Evolutionary conservation across 2,888 invertebrate genomes (phyloP).

Genomic region (Patella pellucida): DNA sequence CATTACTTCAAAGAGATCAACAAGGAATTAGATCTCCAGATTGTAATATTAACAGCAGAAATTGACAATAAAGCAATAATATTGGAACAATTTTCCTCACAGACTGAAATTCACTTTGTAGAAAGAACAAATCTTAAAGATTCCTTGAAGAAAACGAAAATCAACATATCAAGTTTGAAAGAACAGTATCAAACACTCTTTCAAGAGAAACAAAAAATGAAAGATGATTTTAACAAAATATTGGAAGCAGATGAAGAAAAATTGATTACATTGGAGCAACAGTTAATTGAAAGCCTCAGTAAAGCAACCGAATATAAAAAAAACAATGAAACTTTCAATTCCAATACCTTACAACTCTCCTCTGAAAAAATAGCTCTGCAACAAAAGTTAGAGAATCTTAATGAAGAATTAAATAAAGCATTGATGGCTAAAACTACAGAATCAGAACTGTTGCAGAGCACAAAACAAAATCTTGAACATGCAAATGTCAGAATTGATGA

Average conservation of each 20-base stretch:
- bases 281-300: conserved; percentile 7
- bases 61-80: conserved; percentile 17
- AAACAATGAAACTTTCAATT: neutral
- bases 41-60: neutral
- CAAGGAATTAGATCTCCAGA: neutral
- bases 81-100: conserved; percentile 22
- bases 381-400: neutral
- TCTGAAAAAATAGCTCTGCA: conserved; percentile 8
- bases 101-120: conserved; percentile 15
- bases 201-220: conserved; percentile 5
- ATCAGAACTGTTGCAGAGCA: too few relatives aligned
- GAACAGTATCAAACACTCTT: neutral
- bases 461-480: too few relatives aligned
- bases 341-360: neutral
- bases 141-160: neutral
- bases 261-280: conserved; percentile 5
- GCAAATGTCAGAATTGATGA: neutral
- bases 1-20: neutral
- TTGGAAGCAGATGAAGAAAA: conserved; percentile 10
- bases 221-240: neutral
- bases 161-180: conserved; percentile 17
- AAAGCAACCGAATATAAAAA: conserved; percentile 7
- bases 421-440: too few relatives aligned
- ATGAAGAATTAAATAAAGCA: neutral
- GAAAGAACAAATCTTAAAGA: neutral